Base-by-base conservation (phyloP, 2,797 vertebrate species). In the Euphonia xanthogaster region DNA sequence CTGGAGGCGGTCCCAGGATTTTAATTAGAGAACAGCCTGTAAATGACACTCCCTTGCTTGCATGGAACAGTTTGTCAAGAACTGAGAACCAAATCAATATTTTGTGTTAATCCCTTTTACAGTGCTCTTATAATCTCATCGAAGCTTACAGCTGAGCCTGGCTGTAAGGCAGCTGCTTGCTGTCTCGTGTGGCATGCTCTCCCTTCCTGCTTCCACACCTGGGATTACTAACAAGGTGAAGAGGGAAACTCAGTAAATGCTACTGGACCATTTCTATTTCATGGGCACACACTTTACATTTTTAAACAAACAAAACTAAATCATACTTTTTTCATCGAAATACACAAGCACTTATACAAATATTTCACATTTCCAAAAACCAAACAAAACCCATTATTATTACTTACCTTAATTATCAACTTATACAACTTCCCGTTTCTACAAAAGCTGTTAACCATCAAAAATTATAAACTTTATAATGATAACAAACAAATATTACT, bases 141-240 rank as follows among this genome's bases (percentile, higher is more conserved):
- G 74, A 92, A 60, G 8, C 6, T 30, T 45, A 20, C 2, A 75
- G 37, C 23, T 14, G 82, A 75, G 37, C 24, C 37, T 50, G 35
- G 42, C 63, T 45, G 37, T 10, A 60, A 39, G 37, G 28, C 27
- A 60, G 62, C 66, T 72, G 58, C 50, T 58, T 42, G 55, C 9
- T 40, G 4, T 58, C 47, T 48, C 25, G 13, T 1, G 0, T 9
- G 24, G 24, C 27, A 17, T 3, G 31, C 14, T 70, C n/a, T 37
- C 42, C 27, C 19, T 6, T 65, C 20, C 6, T 53, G n/a, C 40
- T 44, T 70, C 70, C 28, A 6, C 20, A 5, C 33, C 6, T n/a
- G n/a, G 20, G n/a, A 45, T 14, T 27, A 51, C 6, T 27, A 85
- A 7, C 28, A 40, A 66, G 31, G 58, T 35, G 68, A 45, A 53